Evolutionary conservation across 2,113 vertebrate genomes (phyloP).

Genomic region (Grammomys surdaster): DNA sequence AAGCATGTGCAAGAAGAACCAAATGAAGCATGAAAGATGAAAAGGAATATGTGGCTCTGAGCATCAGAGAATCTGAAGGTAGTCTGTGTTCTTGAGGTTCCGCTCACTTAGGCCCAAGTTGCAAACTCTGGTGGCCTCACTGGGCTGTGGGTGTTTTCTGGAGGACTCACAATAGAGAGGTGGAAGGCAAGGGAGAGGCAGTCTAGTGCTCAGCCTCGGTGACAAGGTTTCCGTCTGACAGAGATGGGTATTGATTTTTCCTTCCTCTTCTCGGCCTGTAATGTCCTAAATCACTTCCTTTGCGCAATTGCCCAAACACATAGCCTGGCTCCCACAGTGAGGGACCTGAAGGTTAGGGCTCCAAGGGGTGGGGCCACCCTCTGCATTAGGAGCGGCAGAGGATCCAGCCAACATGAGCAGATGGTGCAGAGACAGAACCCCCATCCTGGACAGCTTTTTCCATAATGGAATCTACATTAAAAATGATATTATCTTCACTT

Average conservation of each 20-base stretch:
- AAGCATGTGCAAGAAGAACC: neutral
- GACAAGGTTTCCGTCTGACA: slow-evolving; percentile 62
- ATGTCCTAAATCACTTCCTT: slow-evolving; percentile 74
- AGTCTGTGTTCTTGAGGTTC: neutral
- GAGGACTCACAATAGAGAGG: neutral
- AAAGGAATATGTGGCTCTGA: neutral
- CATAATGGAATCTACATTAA: slow-evolving; percentile 76
- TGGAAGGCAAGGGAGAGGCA: neutral
- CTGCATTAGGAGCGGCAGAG: neutral
- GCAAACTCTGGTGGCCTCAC: too few species aligned
- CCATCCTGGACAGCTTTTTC: slow-evolving; percentile 61
- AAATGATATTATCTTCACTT: slow-evolving; percentile 68
- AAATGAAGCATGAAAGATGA: rapidly evolving
- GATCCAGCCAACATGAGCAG: slow-evolving; percentile 63
- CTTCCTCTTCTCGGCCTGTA: slow-evolving; percentile 30
- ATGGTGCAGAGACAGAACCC: slow-evolving; percentile 60
- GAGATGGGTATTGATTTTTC: slow-evolving; percentile 71
- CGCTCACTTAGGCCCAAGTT: rapidly evolving
- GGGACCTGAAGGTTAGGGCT: slow-evolving; percentile 25
- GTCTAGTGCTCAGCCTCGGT: slow-evolving; percentile 43
- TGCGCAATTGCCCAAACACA: slow-evolving; percentile 51
- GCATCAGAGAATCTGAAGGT: rapidly evolving
- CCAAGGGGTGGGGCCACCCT: slow-evolving; percentile 33
- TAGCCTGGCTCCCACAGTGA: slow-evolving; percentile 43
- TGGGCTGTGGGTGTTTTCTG: neutral